Percentiles rank a stretch among this genome's conserved stretches.
phyloP scores from a whole-genome alignment of 2,797 vertebrate genomes.

The Cryptoprocta ferox region DNA sequence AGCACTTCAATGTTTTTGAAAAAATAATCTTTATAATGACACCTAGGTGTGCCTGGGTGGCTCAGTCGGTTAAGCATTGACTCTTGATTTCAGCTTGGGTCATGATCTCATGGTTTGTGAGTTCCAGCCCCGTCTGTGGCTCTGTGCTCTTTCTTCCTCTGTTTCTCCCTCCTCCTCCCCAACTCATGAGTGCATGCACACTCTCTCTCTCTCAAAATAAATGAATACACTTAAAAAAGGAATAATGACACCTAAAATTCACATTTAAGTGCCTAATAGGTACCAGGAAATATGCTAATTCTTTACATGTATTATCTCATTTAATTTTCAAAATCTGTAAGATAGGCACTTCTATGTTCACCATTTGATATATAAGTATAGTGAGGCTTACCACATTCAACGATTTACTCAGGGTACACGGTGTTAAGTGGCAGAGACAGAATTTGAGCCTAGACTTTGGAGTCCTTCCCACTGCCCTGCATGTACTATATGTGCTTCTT shows the following conservation, averaged over 20 bases:
- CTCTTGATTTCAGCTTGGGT: too few relatives aligned
- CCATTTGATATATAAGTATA: neutral
- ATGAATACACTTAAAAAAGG: too few relatives aligned
- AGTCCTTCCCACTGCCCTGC: neutral
- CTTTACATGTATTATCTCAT: neutral
- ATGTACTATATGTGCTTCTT: rapidly evolving
- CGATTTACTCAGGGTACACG: neutral
- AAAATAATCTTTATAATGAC: neutral
- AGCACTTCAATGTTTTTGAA: neutral
- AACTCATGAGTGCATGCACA: too few relatives aligned
- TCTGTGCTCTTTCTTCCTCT: too few relatives aligned
- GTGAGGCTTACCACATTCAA: neutral
- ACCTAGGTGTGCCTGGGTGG: neutral
- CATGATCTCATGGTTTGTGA: too few relatives aligned
- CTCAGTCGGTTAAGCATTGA: too few relatives aligned
- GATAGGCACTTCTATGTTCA: neutral
- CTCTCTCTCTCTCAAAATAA: too few relatives aligned
- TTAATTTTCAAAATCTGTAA: constrained; percentile 10
- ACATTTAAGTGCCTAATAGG: neutral
- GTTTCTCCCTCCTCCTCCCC: too few relatives aligned
- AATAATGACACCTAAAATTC: neutral
- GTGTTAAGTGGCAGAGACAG: neutral
- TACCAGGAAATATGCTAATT: neutral
- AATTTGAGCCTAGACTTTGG: neutral
- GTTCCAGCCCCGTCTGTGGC: too few relatives aligned